Evolutionary conservation across 2,113 vertebrate species (phyloP).

Genomic region (Agelaius tricolor): DNA sequence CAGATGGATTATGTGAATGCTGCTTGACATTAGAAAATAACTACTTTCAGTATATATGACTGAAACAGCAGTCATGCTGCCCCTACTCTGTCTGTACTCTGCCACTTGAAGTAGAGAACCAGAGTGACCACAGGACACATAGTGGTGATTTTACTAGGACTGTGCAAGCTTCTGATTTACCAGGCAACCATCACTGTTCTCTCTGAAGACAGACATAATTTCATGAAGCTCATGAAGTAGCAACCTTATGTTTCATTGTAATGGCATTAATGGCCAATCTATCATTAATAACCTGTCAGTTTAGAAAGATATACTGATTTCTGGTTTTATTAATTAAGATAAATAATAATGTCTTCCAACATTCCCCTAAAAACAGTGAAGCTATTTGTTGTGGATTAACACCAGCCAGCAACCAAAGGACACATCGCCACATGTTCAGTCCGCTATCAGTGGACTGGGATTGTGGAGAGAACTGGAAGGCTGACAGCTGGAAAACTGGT

Average conservation of each 20-base stretch:
- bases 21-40: not conserved
- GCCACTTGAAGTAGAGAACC: not conserved
- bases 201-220: not conserved
- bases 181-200: not conserved
- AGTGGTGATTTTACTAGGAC: not conserved
- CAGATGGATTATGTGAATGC: not conserved
- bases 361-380: not conserved
- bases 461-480: not conserved
- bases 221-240: not conserved
- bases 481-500: not conserved
- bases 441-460: not conserved
- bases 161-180: rapidly evolving
- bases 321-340: not conserved
- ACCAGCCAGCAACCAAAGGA: not conserved
- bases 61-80: not conserved
- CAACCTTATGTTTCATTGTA: not conserved
- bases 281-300: not conserved
- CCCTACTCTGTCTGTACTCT: not conserved
- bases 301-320: not conserved
- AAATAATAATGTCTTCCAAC: not conserved
- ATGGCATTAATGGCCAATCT: not conserved
- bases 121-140: not conserved
- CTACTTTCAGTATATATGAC: not conserved
- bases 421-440: not conserved
- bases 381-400: not conserved